phyloP scores from a whole-genome alignment of 2,113 vertebrate genomes.

The Chloropsis cyanopogon region DNA sequence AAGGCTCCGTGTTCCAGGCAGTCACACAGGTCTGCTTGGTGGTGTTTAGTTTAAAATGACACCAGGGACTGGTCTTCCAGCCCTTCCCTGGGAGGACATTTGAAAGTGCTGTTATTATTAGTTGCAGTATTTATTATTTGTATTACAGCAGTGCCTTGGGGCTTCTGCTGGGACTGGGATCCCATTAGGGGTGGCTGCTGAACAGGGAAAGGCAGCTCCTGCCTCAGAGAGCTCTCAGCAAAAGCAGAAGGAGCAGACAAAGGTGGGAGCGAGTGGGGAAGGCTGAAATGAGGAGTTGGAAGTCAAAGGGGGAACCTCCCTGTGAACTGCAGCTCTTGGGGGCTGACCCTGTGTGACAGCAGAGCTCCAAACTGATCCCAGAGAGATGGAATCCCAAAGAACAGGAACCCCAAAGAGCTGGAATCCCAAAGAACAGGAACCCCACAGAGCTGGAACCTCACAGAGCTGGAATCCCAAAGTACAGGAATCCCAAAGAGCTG shows the following conservation, averaged over 20 bases:
- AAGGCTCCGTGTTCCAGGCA: not conserved
- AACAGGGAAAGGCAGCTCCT: not conserved
- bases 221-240: not conserved
- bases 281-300: not conserved
- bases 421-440: too few relatives aligned
- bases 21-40: not conserved
- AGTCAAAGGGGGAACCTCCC: not conserved
- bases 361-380: not conserved
- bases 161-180: not conserved
- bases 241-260: not conserved
- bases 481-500: accelerated
- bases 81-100: slow-evolving; percentile 11
- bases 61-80: slow-evolving; percentile 18
- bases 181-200: not conserved
- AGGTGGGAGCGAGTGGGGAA: not conserved
- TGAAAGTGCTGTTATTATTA: not conserved
- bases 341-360: not conserved
- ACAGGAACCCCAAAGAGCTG: not conserved
- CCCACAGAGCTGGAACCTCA: accelerated
- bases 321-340: not conserved
- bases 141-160: not conserved
- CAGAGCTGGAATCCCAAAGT: not conserved
- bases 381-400: not conserved
- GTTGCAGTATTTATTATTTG: slow-evolving; percentile 54
- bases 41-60: slow-evolving; percentile 35